phyloP scores from a whole-genome alignment of 2,888 invertebrate genomes.

The Apocheima hispidaria region DNA sequence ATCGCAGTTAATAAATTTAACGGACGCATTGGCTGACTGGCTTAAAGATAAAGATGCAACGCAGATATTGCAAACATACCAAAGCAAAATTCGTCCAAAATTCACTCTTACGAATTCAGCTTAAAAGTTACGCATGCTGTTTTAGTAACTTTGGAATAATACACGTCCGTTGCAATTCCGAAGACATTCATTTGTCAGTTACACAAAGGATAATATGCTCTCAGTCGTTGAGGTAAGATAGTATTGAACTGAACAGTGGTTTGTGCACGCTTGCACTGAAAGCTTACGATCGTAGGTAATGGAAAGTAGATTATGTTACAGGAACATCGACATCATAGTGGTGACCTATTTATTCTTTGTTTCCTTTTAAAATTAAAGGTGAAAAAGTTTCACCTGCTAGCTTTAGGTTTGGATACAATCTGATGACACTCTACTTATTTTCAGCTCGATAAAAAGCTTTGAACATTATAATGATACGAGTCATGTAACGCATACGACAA shows the following conservation, averaged over 20 bases:
- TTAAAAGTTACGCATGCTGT: constrained; percentile 38
- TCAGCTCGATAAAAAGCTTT: too few species aligned
- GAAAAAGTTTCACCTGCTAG: constrained; percentile 41
- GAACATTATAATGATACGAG: too few species aligned
- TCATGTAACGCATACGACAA: too few species aligned
- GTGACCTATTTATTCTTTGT: constrained; percentile 39
- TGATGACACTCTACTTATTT: too few species aligned
- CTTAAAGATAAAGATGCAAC: constrained; percentile 80
- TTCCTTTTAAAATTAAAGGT: constrained; percentile 34
- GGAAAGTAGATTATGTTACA: constrained; percentile 45
- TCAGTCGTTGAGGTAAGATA: constrained; percentile 62
- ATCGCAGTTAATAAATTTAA: constrained; percentile 86
- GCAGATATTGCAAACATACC: constrained; percentile 56
- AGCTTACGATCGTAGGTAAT: constrained; percentile 54
- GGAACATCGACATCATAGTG: constrained; percentile 43
- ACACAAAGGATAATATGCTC: constrained; percentile 62
- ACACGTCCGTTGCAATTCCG: constrained; percentile 56
- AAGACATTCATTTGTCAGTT: constrained; percentile 55
- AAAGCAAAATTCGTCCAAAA: constrained; percentile 35
- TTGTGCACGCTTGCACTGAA: constrained; percentile 50
- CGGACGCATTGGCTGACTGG: constrained; percentile 76
- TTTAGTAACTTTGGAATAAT: constrained; percentile 45
- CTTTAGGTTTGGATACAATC: too few species aligned
- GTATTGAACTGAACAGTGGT: constrained; percentile 50
- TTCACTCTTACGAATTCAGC: constrained; percentile 41